Conservation (phyloP, 2,113 vertebrate genomes). For the Notothenia rossii region DNA sequence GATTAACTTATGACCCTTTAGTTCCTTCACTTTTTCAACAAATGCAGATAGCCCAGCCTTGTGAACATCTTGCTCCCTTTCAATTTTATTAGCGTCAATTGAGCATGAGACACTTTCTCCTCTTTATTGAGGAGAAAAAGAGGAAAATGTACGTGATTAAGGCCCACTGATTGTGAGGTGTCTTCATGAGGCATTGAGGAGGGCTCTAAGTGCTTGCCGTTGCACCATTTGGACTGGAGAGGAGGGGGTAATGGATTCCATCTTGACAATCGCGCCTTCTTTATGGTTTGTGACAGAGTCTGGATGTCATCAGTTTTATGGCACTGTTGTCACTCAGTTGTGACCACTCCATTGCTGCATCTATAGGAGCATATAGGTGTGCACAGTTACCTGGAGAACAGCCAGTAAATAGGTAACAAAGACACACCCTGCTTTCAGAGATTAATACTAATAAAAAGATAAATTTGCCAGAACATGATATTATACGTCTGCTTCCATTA, state of each 20-base stretch:
- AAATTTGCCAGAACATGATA: constrained; percentile 45
- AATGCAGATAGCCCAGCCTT: constrained; percentile 22
- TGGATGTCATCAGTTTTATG: constrained; percentile 64
- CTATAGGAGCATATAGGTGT: constrained; percentile 3
- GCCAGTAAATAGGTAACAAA: constrained; percentile 6
- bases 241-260: constrained; percentile 74
- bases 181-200: constrained; percentile 61
- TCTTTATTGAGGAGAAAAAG: constrained; percentile 41
- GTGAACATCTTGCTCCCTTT: constrained; percentile 21
- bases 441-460: constrained; percentile 41
- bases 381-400: constrained; percentile 22
- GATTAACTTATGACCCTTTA: constrained; percentile 45
- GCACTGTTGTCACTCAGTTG: constrained; percentile 24
- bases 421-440: constrained; percentile 32
- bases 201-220: constrained; percentile 48
- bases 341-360: constrained; percentile 26
- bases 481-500: constrained; percentile 64
- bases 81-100: constrained; percentile 41
- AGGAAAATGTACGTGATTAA: constrained; percentile 65
- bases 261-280: constrained; percentile 59
- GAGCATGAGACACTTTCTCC: constrained; percentile 57
- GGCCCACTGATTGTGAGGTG: constrained; percentile 71
- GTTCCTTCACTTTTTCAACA: constrained; percentile 11
- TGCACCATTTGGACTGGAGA: constrained; percentile 54
- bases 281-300: constrained; percentile 69